Evolutionary conservation across 2,797 vertebrate species (phyloP), one percentile per base, ranked within the genome.

Genomic region (Sebastes jordani): DNA sequence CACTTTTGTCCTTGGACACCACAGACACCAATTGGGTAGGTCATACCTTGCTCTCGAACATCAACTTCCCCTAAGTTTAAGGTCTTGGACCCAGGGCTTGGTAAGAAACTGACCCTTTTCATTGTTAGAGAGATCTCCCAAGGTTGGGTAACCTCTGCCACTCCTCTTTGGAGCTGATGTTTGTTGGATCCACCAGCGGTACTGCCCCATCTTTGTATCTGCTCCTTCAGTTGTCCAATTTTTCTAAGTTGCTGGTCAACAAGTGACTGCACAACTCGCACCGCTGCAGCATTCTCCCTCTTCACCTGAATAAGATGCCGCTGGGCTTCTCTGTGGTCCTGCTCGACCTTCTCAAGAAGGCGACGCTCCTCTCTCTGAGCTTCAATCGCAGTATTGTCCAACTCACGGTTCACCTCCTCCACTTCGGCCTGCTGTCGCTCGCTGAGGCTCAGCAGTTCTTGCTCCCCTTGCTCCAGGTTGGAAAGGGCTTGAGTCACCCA

Each of bases 91-190:
- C 82, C 71, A 7, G 80, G 34, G 56, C 64, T 89, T 52, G 92
- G 78, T 63, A 75, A 61, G 84, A 95, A 95, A 71, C 58, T 65
- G 29, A 95, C 92, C 25, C 91, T 93, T 89, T 96, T 96, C 54
- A 96, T 49, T 4, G 95, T 95, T 8, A 96, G 62, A 46, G 94
- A 92, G 72, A 96, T 94, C 79, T 96, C 95, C 95, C 95, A 96
- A 1, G 95, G 95, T 66, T 95, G 95, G 4, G 92, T 95, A 59
- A 89, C 82, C 75, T 96, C 94, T 56, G 85, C 78, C 22, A 95
- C 91, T 11, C 91, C 90, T 80, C 80, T 89, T 81, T 94, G 90
- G 34, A 94, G 81, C 85, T 95, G 94, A 64, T 82, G 90, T 87
- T 90, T 95, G 76, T 95, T 92, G 32, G 91, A 77, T 55, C 88